Evolutionary conservation across 2,888 invertebrate species (phyloP), one percentile per base, ranked within the genome.

Genomic region (Amblyjoppa fuscipennis): DNA sequence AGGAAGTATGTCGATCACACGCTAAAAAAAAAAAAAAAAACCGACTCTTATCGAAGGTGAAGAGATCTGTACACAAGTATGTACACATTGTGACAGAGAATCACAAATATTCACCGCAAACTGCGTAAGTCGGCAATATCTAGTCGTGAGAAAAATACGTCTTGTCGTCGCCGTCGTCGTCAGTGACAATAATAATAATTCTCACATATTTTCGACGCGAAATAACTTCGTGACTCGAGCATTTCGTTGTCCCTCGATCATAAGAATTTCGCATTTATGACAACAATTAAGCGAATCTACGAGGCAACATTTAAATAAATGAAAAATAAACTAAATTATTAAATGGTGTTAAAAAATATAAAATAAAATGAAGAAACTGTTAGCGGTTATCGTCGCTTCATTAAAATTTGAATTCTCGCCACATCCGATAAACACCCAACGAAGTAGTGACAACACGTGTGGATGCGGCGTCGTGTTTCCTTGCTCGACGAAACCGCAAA

Each of bases 121-220:
- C 59, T 28, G 25, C 1, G 59, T 59, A 59, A 28, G 25, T 28
- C 11, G 20, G 28, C 1, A 28, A 28, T 2, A 3, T 28, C 11
- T 25, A 59, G 59, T 28, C 59, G 59, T 59, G 59, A 59, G 59
- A 28, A 59, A 25, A 59, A 59, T 28, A 59, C 28, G 59, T 11
- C 13, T 4, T 13, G 28, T 25, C 20, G 25, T 20, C 25, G 41
- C 11, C 20, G 59, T 25, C 56, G 56, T 25, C 25, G 28, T 59
- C 13, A 25, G 11, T 28, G 28, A 59, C 25, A 59, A 28, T 25
- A 59, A 59, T 59, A 59, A 59, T 28, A 59, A 49, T 16, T 3
- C 59, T n/a, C 4, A 11, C 56, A 25, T 56, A 56, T 59, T 28
- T 59, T 28, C 11, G 28, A 59, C 13, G 11, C 25, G 9, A 28